Evolutionary conservation across 2,888 invertebrate species (phyloP).

Genomic region (Celastrina argiolus): DNA sequence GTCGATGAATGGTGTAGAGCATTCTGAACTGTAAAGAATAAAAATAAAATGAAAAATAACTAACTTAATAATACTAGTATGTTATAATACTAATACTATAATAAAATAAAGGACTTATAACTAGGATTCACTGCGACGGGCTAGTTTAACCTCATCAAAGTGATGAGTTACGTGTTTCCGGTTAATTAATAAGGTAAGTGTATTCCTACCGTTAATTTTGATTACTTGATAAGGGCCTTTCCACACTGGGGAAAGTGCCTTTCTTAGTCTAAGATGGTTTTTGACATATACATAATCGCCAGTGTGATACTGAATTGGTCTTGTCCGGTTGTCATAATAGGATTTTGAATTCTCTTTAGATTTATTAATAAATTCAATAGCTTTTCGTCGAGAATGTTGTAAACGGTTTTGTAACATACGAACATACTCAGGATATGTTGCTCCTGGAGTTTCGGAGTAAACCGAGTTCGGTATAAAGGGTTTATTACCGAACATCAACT

Average conservation of each 20-base stretch:
- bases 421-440: neutral
- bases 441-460: neutral
- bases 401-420: neutral
- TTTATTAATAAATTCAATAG: neutral
- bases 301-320: neutral
- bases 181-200: neutral
- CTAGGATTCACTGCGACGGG: too few relatives aligned
- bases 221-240: neutral
- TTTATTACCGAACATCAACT: slow-evolving; percentile 6
- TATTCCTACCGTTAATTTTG: too few relatives aligned
- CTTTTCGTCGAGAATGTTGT: neutral
- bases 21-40: too few relatives aligned
- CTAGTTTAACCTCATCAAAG: neutral
- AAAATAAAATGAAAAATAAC: too few relatives aligned
- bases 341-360: too few relatives aligned
- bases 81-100: too few relatives aligned
- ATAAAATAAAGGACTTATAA: too few relatives aligned
- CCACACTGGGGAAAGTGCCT: too few relatives aligned
- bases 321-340: too few relatives aligned
- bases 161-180: neutral
- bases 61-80: too few relatives aligned
- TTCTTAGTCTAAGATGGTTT: neutral
- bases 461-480: slow-evolving; percentile 2
- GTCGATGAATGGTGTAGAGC: too few relatives aligned
- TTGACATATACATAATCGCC: slow-evolving; percentile 1